Conservation (phyloP, 2,888 invertebrate species). For the Limenitis camilla region DNA sequence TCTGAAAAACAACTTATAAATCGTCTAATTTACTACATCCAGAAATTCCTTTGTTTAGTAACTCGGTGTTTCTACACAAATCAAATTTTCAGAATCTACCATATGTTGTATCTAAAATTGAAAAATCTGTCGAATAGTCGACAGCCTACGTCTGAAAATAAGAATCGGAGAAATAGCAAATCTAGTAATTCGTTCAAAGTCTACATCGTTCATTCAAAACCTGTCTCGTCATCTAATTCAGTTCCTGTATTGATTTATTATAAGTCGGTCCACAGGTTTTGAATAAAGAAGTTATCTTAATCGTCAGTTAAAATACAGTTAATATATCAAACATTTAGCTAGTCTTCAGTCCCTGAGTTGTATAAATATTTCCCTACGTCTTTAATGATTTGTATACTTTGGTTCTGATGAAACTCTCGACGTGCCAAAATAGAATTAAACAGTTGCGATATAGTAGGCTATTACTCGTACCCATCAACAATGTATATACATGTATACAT, state of each 20-base stretch:
- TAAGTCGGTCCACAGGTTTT: slow-evolving; percentile 69
- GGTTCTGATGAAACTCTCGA: slow-evolving; percentile 73
- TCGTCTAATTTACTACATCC: slow-evolving; percentile 6
- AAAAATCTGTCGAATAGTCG: slow-evolving; percentile 18
- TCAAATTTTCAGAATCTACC: slow-evolving; percentile 1
- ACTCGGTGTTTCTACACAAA: slow-evolving; percentile 8
- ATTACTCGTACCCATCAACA: slow-evolving; percentile 73
- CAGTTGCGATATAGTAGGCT: slow-evolving; percentile 73
- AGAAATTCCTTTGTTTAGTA: slow-evolving; percentile 2
- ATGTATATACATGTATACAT: slow-evolving; percentile 75
- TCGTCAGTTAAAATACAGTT: slow-evolving; percentile 71
- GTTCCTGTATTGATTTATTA: slow-evolving; percentile 58
- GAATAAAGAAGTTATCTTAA: slow-evolving; percentile 67
- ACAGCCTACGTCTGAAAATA: slow-evolving; percentile 42
- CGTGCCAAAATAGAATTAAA: slow-evolving; percentile 74
- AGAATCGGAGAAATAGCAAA: slow-evolving; percentile 35
- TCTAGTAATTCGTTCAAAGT: slow-evolving; percentile 41
- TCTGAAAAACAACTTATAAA: slow-evolving; percentile 34
- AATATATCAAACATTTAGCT: slow-evolving; percentile 74
- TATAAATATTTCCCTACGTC: slow-evolving; percentile 74
- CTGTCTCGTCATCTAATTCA: slow-evolving; percentile 63
- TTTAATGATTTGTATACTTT: slow-evolving; percentile 75
- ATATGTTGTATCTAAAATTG: slow-evolving; percentile 15
- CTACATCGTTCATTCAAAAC: slow-evolving; percentile 70
- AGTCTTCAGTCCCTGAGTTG: slow-evolving; percentile 74